Percentiles rank a stretch among this genome's conserved stretches.
These are phyloP conservation scores for Rhamphomyia laevipes DNA, from an alignment of 2,888 invertebrate genomes.

Conservation along the genomic window DNA sequence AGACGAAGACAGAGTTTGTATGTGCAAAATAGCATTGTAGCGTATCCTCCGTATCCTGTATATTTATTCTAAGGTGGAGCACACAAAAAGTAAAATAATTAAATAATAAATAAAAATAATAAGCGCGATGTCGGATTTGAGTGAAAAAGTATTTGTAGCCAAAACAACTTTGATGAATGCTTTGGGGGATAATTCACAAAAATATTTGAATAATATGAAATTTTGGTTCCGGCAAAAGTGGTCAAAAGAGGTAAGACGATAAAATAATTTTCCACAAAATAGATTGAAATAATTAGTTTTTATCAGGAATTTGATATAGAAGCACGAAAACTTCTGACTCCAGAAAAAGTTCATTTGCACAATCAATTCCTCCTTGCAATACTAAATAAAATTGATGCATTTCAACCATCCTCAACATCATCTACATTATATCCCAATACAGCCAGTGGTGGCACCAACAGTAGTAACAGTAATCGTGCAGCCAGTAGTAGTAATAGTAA, in stretches of 20 bases:
- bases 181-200: slow-evolving; percentile 54
- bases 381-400: slow-evolving; percentile 54
- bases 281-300: too few species aligned
- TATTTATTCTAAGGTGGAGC: too few species aligned
- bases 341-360: slow-evolving; percentile 68
- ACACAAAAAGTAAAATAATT: too few species aligned
- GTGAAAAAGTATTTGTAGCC: slow-evolving; percentile 26
- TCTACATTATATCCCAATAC: slow-evolving; percentile 16
- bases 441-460: slow-evolving; percentile 20
- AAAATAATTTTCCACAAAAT: too few species aligned
- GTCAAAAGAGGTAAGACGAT: slow-evolving; percentile 47
- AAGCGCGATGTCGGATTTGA: slow-evolving; percentile 28
- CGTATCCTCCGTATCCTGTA: too few species aligned
- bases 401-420: slow-evolving; percentile 23
- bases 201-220: slow-evolving; percentile 61
- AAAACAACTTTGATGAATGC: slow-evolving; percentile 32
- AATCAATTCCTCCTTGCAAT: slow-evolving; percentile 74
- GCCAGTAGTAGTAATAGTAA: slow-evolving; percentile 28
- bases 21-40: too few species aligned
- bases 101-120: too few species aligned
- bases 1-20: too few species aligned
- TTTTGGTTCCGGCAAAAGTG: slow-evolving; percentile 64
- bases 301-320: slow-evolving; percentile 62
- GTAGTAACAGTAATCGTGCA: slow-evolving; percentile 25
- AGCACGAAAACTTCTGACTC: slow-evolving; percentile 58